Evolutionary conservation across 2,113 vertebrate genomes (phyloP).

Genomic region (Pleuronectes platessa): DNA sequence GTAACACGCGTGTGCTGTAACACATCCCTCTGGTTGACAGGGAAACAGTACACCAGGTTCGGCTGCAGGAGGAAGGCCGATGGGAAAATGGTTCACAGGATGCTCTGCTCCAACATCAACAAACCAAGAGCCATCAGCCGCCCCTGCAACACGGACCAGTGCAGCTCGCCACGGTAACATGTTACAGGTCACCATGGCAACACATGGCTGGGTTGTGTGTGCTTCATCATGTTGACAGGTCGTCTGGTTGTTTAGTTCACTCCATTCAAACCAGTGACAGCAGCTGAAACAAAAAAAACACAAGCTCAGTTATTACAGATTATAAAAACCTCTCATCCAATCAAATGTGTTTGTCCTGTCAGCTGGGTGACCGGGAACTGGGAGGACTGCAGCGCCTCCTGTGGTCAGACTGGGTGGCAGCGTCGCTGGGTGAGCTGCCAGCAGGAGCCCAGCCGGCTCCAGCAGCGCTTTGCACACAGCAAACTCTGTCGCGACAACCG

Average conservation of each 20-base stretch:
- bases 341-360: not conserved
- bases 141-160: conserved; percentile 90
- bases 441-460: conserved; percentile 84
- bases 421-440: conserved; percentile 89
- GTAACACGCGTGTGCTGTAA: not conserved
- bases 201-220: not conserved
- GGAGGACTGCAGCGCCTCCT: conserved; percentile 92
- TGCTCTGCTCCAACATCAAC: conserved; percentile 85
- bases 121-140: conserved; percentile 93
- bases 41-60: conserved; percentile 94
- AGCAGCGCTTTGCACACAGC: conserved; percentile 87
- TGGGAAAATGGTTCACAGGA: conserved; percentile 93
- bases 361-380: conserved; percentile 94
- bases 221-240: not conserved
- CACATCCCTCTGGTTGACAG: conserved; percentile 64
- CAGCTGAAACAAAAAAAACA: too few species aligned
- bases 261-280: too few species aligned
- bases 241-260: not conserved
- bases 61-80: conserved; percentile 94
- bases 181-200: conserved; percentile 18
- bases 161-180: conserved; percentile 88
- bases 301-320: not conserved
- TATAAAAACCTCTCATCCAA: not conserved
- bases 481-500: conserved; percentile 89
- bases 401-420: conserved; percentile 90